A percentile compares a stretch with the other conserved stretches of the same genome.
Evolutionary conservation across 2,888 invertebrate genomes (phyloP).

Genomic region (Punctoribates punctum): DNA sequence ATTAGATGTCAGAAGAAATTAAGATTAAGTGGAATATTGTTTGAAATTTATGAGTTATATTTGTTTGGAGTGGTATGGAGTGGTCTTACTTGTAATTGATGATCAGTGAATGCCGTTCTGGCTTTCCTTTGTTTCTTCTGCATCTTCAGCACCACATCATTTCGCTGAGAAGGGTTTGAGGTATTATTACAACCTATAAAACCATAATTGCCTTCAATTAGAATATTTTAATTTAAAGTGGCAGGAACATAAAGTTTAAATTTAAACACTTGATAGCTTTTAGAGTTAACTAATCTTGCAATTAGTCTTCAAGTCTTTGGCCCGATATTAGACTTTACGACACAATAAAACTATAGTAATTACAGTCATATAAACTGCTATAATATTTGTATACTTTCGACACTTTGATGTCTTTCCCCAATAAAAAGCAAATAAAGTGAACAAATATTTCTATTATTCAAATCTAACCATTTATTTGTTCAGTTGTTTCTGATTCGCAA

Average conservation of each 20-base stretch:
- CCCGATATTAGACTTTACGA: not conserved
- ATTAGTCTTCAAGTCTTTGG: not conserved
- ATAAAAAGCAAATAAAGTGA: conserved; percentile 10
- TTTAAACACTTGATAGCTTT: not conserved
- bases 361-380: not conserved
- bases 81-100: conserved; percentile 69
- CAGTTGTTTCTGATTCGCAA: not conserved
- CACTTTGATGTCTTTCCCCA: not conserved
- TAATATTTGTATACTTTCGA: not conserved
- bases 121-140: conserved; percentile 91
- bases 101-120: conserved; percentile 96
- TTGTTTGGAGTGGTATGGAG: conserved; percentile 11
- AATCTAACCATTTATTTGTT: conserved; percentile 9
- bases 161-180: conserved; percentile 19
- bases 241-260: not conserved
- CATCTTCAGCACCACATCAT: conserved; percentile 43
- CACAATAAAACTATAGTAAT: not conserved
- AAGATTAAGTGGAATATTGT: conserved; percentile 25
- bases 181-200: conserved; percentile 32
- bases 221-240: not conserved
- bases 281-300: not conserved
- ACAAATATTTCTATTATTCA: conserved; percentile 13
- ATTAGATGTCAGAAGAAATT: conserved; percentile 27
- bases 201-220: not conserved
- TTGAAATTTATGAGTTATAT: conserved; percentile 45